Conservation (phyloP, 2,797 vertebrate species). For the Enteromius radiatus region DNA sequence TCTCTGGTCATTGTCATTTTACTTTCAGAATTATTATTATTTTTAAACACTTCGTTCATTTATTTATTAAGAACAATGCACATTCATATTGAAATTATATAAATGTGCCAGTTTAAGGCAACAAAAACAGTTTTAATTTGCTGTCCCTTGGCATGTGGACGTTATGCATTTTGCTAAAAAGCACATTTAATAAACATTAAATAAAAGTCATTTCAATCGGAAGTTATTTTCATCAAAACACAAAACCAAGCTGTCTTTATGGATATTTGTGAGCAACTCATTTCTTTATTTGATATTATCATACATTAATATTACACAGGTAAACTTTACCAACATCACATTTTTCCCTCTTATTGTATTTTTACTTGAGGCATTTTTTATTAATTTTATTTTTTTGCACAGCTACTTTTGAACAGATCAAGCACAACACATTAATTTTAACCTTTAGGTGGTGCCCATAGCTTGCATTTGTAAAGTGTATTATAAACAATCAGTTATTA, state of each 20-base stretch:
- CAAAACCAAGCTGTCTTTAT: not conserved
- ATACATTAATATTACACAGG: constrained; percentile 50
- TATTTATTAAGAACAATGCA: not conserved
- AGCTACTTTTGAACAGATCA: constrained; percentile 16
- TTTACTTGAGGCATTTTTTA: constrained; percentile 3
- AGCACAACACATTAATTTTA: constrained; percentile 16
- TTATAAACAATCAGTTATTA: constrained; percentile 23
- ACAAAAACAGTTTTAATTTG: not conserved
- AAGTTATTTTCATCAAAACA: not conserved
- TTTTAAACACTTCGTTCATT: no score
- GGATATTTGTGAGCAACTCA: not conserved
- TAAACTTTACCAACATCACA: constrained; percentile 45
- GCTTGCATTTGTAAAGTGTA: constrained; percentile 18
- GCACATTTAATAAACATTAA: not conserved
- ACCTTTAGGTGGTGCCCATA: not conserved
- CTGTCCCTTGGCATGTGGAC: no score
- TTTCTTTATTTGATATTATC: constrained; percentile 47
- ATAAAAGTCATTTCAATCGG: not conserved
- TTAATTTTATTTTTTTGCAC: not conserved
- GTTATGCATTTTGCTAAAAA: not conserved
- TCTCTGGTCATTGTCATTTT: no score
- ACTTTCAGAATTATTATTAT: not conserved
- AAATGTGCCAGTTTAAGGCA: not conserved
- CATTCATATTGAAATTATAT: not conserved
- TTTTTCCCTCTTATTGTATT: not conserved